Base-by-base conservation (phyloP, 2,113 vertebrate species). In the Scortum barcoo region DNA sequence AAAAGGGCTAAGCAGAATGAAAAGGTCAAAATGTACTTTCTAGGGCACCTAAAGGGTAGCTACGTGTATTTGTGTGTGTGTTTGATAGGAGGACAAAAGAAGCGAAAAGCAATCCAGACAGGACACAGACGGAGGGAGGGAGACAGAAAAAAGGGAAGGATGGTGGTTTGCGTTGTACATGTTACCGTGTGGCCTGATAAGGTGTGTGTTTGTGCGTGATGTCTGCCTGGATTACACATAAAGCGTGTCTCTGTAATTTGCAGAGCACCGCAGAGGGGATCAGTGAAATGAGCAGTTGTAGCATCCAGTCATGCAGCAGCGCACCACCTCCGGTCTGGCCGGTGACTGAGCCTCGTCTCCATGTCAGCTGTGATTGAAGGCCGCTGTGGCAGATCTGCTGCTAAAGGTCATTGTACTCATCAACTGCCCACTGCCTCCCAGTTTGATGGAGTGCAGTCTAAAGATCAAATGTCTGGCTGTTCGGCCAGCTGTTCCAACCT, bases 361-460 rank as follows among this genome's bases (percentile, higher is more conserved):
- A 78, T 70, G 83, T 85, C 83, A 80, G 77, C 85, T 30, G 42
- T 85, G 90, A 92, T 88, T 84, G 92, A 93, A 78, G 80, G 84
- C 74, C 65, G 72, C 87, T 63, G 76, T 86, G 86, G 81, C 74
- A 83, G 85, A 90, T 82, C 79, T 57, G 84, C 70, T 58, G 76
- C 80, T 82, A 91, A 93, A 93, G 90, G 89, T 93, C 89, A 92
- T 46, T 61, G 67, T 82, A 76, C 78, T 93, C 84, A 90, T 93
- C 91, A 91, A 75, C 85, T 90, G 85, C 84, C 85, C 84, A 81
- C 88, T 81, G 90, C 84, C 83, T 74, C 76, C 72, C 70, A 76
- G 81, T 76, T 79, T 89, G 93, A 92, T 68, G 66, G 86, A 92
- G 85, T 74, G 77, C 74, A 83, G 84, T 81, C 85, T 83, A 86